phyloP scores from a whole-genome alignment of 2,113 vertebrate species.

The Rhinolophus ferrumequinum region DNA sequence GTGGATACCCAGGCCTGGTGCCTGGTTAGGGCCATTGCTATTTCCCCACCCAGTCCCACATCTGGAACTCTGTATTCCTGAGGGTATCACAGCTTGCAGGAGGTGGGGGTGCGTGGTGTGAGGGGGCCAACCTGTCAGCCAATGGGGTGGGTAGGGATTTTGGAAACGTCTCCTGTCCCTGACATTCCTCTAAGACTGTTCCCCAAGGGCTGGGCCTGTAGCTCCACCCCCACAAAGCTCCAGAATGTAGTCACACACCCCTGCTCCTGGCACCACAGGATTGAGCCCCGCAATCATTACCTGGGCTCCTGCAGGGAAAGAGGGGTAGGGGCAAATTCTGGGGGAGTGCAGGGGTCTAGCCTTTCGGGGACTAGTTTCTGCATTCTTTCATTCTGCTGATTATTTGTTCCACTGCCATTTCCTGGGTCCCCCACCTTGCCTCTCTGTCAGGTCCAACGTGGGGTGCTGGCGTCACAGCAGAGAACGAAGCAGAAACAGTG shows the following conservation, averaged over 20 bases:
- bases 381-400: neutral
- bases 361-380: neutral
- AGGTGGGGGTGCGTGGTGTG: neutral
- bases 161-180: neutral
- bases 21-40: neutral
- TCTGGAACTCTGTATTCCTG: conserved; percentile 61
- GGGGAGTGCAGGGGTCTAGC: neutral
- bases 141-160: neutral
- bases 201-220: neutral
- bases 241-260: neutral
- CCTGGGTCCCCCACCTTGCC: neutral
- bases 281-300: neutral
- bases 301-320: neutral
- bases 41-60: conserved; percentile 34
- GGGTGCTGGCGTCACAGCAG: neutral
- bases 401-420: neutral
- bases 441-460: neutral
- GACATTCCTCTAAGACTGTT: conserved; percentile 19
- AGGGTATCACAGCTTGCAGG: neutral
- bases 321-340: neutral
- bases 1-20: neutral
- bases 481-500: neutral
- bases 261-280: neutral
- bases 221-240: neutral
- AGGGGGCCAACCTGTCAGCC: neutral